Conservation (phyloP, 2,797 vertebrate species). For the Taenioides sp. region DNA sequence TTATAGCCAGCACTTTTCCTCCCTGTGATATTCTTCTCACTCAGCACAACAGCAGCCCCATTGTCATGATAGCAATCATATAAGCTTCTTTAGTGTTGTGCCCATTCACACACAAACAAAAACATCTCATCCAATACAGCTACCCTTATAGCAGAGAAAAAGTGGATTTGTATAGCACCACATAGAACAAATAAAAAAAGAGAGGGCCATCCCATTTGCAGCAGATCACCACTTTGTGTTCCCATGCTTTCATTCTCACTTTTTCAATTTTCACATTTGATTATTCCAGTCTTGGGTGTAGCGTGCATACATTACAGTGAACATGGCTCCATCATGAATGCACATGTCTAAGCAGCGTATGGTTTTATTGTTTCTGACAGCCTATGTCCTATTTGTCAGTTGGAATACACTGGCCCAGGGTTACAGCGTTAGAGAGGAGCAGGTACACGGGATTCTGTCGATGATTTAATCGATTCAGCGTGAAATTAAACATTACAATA, state of each 20-base stretch:
- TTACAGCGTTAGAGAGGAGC: constrained; percentile 6
- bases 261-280: constrained; percentile 31
- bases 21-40: constrained; percentile 54
- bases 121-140: constrained; percentile 29
- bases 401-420: constrained; percentile 9
- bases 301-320: neutral
- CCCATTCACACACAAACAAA: constrained; percentile 21
- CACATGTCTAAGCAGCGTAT: constrained; percentile 33
- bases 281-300: constrained; percentile 16
- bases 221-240: constrained; percentile 12
- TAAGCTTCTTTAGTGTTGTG: constrained; percentile 46
- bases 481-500: constrained; percentile 11
- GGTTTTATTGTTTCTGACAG: constrained; percentile 33
- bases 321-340: constrained; percentile 10
- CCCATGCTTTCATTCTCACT: constrained; percentile 19
- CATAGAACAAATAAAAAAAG: constrained; percentile 8
- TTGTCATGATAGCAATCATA: constrained; percentile 55
- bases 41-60: constrained; percentile 54
- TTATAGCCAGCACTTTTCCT: constrained; percentile 54
- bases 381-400: constrained; percentile 16
- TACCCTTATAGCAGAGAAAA: constrained; percentile 21
- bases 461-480: constrained; percentile 10
- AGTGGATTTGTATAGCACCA: constrained; percentile 24
- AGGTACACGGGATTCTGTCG: neutral
- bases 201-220: constrained; percentile 32